Percentiles rank a stretch among this genome's conserved stretches.
Evolutionary conservation across 2,888 invertebrate species (phyloP).

Genomic region (Aplocera efformata): DNA sequence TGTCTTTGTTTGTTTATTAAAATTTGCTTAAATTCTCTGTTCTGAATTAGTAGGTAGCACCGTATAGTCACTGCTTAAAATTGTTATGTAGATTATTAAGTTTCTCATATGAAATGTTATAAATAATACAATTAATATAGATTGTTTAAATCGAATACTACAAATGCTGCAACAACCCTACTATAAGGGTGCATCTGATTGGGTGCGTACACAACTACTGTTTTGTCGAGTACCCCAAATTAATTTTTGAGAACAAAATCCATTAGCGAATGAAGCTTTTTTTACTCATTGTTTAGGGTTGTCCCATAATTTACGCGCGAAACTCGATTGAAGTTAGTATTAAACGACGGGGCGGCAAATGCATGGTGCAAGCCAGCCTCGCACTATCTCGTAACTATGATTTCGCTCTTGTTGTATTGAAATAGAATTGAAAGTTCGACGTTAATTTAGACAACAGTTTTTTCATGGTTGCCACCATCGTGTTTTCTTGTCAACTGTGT

Average conservation of each 20-base stretch:
- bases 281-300: constrained; percentile 71
- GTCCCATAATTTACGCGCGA: constrained; percentile 76
- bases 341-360: constrained; percentile 74
- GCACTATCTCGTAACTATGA: neutral
- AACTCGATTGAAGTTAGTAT: constrained; percentile 70
- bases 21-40: too few species aligned
- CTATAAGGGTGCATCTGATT: constrained; percentile 54
- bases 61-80: too few species aligned
- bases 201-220: constrained; percentile 63
- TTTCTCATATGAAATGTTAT: too few species aligned
- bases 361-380: constrained; percentile 36
- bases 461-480: constrained; percentile 39
- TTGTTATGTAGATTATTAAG: neutral
- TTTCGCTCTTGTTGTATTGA: constrained; percentile 20
- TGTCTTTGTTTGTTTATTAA: too few species aligned
- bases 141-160: constrained; percentile 2
- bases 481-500: constrained; percentile 75
- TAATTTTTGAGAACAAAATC: constrained; percentile 78
- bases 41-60: too few species aligned
- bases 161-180: constrained; percentile 34
- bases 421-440: constrained; percentile 33
- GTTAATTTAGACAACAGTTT: constrained; percentile 13
- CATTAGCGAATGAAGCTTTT: constrained; percentile 73
- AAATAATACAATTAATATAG: too few species aligned
- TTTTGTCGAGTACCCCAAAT: constrained; percentile 76